Evolutionary conservation across 2,797 vertebrate genomes (phyloP), one percentile per base, ranked within the genome.

Genomic region (Pseudomugil tenellus): DNA sequence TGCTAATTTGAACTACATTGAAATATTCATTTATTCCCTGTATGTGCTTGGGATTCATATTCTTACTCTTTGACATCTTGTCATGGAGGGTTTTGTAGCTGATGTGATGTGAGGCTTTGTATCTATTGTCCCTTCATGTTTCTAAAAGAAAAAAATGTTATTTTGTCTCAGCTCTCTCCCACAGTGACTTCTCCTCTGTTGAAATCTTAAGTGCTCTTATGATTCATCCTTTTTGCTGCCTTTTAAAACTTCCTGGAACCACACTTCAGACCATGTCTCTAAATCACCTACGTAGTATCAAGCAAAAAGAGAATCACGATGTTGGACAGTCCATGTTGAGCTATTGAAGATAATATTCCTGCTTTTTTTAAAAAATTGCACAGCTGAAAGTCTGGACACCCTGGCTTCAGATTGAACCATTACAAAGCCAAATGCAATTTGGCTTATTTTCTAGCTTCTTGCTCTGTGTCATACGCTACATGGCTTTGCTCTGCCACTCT

Each of bases 371-470:
- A n/a, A n/a, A 67, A 80, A 80, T 81, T 52, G 67, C 46, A 58
- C 34, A 23, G 57, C 58, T 84, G 58, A 82, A 72, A 81, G 76
- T 52, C 65, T 58, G 60, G 72, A 75, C 60, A 70, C 62, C 81
- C 84, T 84, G 69, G 58, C 85, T 83, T 83, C 65, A 73, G 68
- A 55, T 69, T 79, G 76, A 84, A 71, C 77, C 69, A 81, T 84
- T 66, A 74, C 56, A 67, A 77, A 87, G 78, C 63, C 74, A 78
- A 88, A 84, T 74, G 78, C 83, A 84, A 74, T 86, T 83, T 77
- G 62, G 63, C 72, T 86, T 84, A 66, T 79, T 83, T 78, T 81
- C 63, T 80, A 76, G 85, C 84, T 87, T 86, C 80, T 75, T 83
- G 63, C 23, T 83, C 72, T 79, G 80, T 76, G 76, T 53, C 64